Evolutionary conservation across 2,797 vertebrate genomes (phyloP).

Genomic region (Scomberomorus guttatus): DNA sequence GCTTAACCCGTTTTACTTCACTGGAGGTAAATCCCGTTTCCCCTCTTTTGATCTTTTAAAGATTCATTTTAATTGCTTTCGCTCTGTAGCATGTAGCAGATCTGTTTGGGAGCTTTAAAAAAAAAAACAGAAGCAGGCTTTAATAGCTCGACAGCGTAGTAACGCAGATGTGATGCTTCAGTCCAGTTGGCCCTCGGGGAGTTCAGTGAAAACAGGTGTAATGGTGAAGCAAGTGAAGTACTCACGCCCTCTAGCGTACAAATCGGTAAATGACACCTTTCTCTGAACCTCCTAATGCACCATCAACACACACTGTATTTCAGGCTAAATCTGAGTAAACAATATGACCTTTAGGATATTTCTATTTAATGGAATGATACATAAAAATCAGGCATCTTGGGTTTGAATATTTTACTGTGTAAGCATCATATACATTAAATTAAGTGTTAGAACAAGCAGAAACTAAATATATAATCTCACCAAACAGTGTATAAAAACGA

Average conservation of each 20-base stretch:
- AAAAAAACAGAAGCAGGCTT: neutral
- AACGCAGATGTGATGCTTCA: slow-evolving; percentile 11
- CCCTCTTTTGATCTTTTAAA: neutral
- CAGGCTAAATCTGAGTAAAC: neutral
- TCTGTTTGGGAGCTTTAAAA: no score
- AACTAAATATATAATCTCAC: neutral
- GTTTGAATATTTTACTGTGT: neutral
- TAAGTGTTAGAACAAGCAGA: no score
- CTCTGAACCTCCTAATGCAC: neutral
- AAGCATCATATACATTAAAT: no score
- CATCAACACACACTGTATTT: no score
- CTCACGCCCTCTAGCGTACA: slow-evolving; percentile 40
- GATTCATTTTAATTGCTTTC: neutral
- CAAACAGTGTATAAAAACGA: neutral
- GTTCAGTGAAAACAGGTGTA: slow-evolving; percentile 38
- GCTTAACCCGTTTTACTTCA: slow-evolving; percentile 1
- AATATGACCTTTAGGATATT: no score
- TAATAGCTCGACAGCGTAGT: neutral
- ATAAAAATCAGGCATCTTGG: neutral
- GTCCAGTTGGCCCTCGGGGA: slow-evolving; percentile 10
- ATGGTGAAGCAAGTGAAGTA: neutral
- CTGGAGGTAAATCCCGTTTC: neutral
- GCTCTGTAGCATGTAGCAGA: neutral
- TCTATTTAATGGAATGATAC: no score
- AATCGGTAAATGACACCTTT: slow-evolving; percentile 1